phyloP scores from a whole-genome alignment of 2,888 invertebrate genomes.

The Temnothorax unifasciatus region DNA sequence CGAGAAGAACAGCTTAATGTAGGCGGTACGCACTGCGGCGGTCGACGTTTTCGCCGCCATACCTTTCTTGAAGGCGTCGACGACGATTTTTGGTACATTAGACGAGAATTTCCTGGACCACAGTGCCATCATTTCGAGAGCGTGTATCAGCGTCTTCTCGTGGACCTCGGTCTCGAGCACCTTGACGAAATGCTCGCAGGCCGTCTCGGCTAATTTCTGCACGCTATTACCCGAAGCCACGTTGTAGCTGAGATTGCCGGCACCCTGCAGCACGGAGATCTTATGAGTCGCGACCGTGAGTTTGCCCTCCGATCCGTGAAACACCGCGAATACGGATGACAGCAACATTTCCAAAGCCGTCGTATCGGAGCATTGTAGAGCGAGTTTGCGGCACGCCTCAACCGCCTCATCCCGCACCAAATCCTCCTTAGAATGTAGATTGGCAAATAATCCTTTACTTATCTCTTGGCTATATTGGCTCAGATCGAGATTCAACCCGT shows the following conservation, averaged over 20 bases:
- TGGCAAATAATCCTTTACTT: slow-evolving; percentile 94
- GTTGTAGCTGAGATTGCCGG: slow-evolving; percentile 92
- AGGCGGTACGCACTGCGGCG: slow-evolving; percentile 92
- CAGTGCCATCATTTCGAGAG: slow-evolving; percentile 92
- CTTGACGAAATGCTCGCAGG: slow-evolving; percentile 91
- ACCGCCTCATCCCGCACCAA: slow-evolving; percentile 91
- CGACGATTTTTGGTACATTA: slow-evolving; percentile 89
- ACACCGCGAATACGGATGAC: slow-evolving; percentile 91
- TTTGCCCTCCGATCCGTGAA: slow-evolving; percentile 96
- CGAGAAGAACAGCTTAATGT: slow-evolving; percentile 90
- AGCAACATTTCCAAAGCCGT: slow-evolving; percentile 90
- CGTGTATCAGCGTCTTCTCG: slow-evolving; percentile 94
- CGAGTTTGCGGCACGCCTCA: slow-evolving; percentile 91
- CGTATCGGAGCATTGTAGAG: slow-evolving; percentile 90
- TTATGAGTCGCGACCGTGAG: slow-evolving; percentile 95
- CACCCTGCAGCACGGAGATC: slow-evolving; percentile 93
- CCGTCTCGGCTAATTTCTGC: slow-evolving; percentile 88
- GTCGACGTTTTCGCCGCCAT: slow-evolving; percentile 92
- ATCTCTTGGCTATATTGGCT: slow-evolving; percentile 93
- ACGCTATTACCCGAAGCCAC: slow-evolving; percentile 89
- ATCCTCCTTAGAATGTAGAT: slow-evolving; percentile 95
- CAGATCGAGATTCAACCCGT: slow-evolving; percentile 91
- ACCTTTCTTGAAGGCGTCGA: slow-evolving; percentile 92
- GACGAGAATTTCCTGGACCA: slow-evolving; percentile 92
- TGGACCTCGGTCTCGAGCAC: slow-evolving; percentile 96